phyloP scores from a whole-genome alignment of 1,140 invertebrate species.

The Achatina immaculata region DNA sequence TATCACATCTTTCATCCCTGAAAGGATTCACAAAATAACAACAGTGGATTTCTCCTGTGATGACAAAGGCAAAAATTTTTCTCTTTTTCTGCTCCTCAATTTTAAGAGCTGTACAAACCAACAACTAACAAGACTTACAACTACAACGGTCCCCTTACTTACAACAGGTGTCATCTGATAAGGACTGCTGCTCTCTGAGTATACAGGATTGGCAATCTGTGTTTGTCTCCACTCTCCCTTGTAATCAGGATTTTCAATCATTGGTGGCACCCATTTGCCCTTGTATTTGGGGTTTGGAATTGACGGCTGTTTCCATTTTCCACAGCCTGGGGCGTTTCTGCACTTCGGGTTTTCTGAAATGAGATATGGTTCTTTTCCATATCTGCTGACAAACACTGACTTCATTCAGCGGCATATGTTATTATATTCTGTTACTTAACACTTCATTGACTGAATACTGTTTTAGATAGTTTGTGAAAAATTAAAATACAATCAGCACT shows the following conservation, averaged over 20 bases:
- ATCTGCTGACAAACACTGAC: too few species aligned
- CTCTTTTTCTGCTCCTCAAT: too few species aligned
- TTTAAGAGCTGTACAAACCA: neutral
- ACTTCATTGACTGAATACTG: conserved; percentile 16
- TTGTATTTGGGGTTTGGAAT: conserved; percentile 90
- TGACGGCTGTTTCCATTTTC: conserved; percentile 87
- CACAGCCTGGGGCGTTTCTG: conserved; percentile 87
- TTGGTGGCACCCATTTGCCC: conserved; percentile 85
- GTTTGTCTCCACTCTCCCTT: conserved; percentile 87
- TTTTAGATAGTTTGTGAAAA: too few species aligned
- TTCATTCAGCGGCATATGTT: too few species aligned
- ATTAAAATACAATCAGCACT: too few species aligned
- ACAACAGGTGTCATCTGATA: conserved; percentile 94
- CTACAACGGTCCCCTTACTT: conserved; percentile 72
- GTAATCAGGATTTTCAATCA: conserved; percentile 95
- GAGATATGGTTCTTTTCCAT: conserved; percentile 43
- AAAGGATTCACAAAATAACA: too few species aligned
- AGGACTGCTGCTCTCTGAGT: conserved; percentile 91
- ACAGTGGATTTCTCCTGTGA: too few species aligned
- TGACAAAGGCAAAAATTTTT: too few species aligned
- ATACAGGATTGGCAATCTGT: conserved; percentile 92
- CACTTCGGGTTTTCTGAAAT: conserved; percentile 85
- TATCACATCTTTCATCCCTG: too few species aligned
- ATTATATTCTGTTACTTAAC: neutral
- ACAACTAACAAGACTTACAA: neutral